Conservation (phyloP, 92 coral and sea anemone genomes). For the Micromussa lordhowensis region DNA sequence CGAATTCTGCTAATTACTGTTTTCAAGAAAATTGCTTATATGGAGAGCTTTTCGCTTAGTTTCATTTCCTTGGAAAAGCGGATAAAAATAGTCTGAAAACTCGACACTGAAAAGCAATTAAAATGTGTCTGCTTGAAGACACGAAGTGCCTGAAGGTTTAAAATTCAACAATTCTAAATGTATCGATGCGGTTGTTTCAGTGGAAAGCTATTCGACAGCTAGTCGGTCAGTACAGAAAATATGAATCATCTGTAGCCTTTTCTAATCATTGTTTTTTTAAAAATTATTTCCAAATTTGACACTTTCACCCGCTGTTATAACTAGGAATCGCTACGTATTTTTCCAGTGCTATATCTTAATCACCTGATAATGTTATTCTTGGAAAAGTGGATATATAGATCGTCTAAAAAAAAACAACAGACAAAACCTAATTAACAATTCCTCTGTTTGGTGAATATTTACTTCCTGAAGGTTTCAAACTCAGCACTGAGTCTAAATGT, state of each 20-base stretch:
- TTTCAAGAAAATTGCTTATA: not conserved
- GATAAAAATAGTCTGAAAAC: not conserved
- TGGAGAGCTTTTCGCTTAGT: not conserved
- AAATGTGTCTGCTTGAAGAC: not conserved
- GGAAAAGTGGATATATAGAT: too few relatives aligned
- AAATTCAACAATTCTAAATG: not conserved
- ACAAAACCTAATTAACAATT: too few relatives aligned
- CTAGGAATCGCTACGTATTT: too few relatives aligned
- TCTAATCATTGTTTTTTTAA: not conserved
- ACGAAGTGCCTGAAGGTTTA: not conserved
- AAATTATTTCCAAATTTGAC: not conserved
- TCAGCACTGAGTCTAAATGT: too few relatives aligned
- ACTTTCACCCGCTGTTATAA: too few relatives aligned
- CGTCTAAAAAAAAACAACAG: too few relatives aligned
- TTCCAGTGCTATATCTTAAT: too few relatives aligned
- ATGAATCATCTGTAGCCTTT: not conserved
- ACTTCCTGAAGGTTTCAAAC: too few relatives aligned
- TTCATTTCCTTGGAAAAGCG: not conserved
- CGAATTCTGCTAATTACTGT: not conserved
- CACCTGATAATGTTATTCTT: too few relatives aligned
- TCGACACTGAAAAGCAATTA: not conserved
- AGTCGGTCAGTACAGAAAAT: not conserved
- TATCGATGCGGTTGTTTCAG: not conserved
- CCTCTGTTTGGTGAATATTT: too few relatives aligned
- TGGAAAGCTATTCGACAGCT: not conserved